Evolutionary conservation across 1,140 invertebrate genomes (phyloP).

Genomic region (Diuraphis noxia): DNA sequence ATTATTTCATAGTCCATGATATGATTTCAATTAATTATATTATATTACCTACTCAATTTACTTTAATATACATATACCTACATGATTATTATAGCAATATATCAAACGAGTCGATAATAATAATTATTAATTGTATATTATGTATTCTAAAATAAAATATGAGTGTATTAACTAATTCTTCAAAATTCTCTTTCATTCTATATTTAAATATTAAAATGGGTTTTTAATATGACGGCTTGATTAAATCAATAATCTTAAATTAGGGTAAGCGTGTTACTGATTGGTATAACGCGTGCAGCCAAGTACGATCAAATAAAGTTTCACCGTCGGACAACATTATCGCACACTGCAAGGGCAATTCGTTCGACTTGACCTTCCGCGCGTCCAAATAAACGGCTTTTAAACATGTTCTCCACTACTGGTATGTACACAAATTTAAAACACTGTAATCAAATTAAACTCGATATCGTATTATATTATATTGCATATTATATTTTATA

Average conservation of each 20-base stretch:
- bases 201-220: neutral
- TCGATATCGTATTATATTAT: neutral
- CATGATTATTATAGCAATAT: no score
- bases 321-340: neutral
- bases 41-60: no score
- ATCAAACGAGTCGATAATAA: no score
- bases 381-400: neutral
- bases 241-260: slow-evolving; percentile 30
- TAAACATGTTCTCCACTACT: neutral
- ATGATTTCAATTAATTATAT: neutral
- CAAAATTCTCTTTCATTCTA: neutral
- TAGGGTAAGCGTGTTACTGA: slow-evolving; percentile 14
- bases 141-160: no score
- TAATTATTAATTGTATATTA: no score
- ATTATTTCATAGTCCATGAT: neutral
- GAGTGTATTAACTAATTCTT: no score
- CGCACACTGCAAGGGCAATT: neutral
- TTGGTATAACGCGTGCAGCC: slow-evolving; percentile 24
- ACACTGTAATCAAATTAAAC: neutral
- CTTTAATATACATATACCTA: no score
- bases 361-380: neutral
- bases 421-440: neutral
- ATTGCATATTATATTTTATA: neutral
- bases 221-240: neutral
- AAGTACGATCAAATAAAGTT: neutral